phyloP scores from a whole-genome alignment of 2,888 invertebrate species.

The Protodeltote pygarga region DNA sequence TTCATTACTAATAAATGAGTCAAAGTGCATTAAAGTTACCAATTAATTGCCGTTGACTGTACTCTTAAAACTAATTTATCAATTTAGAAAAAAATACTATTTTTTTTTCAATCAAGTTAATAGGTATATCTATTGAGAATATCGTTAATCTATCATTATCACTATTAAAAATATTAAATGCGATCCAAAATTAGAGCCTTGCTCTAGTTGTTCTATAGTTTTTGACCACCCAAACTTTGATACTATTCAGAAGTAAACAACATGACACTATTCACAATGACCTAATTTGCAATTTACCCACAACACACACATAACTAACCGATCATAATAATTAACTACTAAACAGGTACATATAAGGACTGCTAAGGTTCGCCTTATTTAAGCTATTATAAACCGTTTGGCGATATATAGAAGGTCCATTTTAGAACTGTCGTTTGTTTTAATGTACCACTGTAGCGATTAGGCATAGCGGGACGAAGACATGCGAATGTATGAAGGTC shows the following conservation, averaged over 20 bases:
- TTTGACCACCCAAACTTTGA: background rate
- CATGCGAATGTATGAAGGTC: constrained; percentile 47
- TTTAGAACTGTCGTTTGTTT: constrained; percentile 40
- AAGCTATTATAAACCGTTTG: constrained; percentile 43
- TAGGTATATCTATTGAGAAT: too few species aligned
- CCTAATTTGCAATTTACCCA: constrained; percentile 43
- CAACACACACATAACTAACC: constrained; percentile 58
- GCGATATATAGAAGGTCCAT: constrained; percentile 31
- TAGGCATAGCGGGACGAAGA: constrained; percentile 45
- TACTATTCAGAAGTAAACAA: constrained; percentile 9
- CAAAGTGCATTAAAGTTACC: too few species aligned
- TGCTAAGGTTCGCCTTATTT: constrained; percentile 26
- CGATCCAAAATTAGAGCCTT: background rate
- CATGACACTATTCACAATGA: constrained; percentile 24
- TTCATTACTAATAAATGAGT: too few species aligned
- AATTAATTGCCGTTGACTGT: too few species aligned
- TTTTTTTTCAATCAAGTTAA: too few species aligned
- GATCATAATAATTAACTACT: constrained; percentile 71
- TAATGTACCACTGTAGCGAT: constrained; percentile 38
- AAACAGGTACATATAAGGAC: constrained; percentile 59
- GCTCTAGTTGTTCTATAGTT: background rate
- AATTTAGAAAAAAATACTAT: too few species aligned
- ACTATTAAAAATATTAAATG: background rate
- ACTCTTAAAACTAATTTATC: too few species aligned
- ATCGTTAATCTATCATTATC: background rate